Base-by-base conservation (phyloP, 2,113 vertebrate genomes). In the Otolemur garnettii region DNA sequence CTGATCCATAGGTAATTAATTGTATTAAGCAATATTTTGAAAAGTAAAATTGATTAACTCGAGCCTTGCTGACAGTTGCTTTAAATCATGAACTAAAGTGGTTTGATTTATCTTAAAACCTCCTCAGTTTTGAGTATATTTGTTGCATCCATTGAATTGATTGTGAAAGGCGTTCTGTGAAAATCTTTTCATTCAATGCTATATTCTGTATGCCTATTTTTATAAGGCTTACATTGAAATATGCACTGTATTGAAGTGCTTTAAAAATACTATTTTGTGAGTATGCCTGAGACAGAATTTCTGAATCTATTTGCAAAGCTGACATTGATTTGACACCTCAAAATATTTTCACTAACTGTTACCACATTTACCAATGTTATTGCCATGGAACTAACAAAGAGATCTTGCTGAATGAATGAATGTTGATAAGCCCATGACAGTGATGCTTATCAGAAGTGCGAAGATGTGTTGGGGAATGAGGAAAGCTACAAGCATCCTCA, bases 241-340 rank as follows among this genome's bases (percentile, higher is more conserved):
- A 96, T 82, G 96, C 45, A 79, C 59, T 72, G 30, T 45, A 68
- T 55, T 45, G 33, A 93, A 86, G 42, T 60, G 82, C 93, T 96
- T 96, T 96, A 94, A 94, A 96, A 95, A 92, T 97, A 96, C 80
- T 66, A 88, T 91, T 88, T 90, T n/a, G 19, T 75, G 42, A 96
- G 77, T 91, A 79, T 79, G 74, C 86, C 90, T 59, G 80, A 92
- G 83, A 93, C n/a, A 64, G 94, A 75, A 92, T 87, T 92, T 96
- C 90, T 95, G 69, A 83, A 89, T 93, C 80, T 87, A 57, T 90
- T 83, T 93, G 93, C 79, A 87, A 93, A 92, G 69, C 57, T 92
- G 53, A 42, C 84, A 83, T 94, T 87, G 92, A 87, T 96, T 84
- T 96, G 93, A 87, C 94, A 87, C 35, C 57, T 96, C 79, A 83